A percentile compares a stretch with the other conserved stretches of the same genome.
phyloP scores from a whole-genome alignment of 2,113 vertebrate genomes.

The Butorides virescens region DNA sequence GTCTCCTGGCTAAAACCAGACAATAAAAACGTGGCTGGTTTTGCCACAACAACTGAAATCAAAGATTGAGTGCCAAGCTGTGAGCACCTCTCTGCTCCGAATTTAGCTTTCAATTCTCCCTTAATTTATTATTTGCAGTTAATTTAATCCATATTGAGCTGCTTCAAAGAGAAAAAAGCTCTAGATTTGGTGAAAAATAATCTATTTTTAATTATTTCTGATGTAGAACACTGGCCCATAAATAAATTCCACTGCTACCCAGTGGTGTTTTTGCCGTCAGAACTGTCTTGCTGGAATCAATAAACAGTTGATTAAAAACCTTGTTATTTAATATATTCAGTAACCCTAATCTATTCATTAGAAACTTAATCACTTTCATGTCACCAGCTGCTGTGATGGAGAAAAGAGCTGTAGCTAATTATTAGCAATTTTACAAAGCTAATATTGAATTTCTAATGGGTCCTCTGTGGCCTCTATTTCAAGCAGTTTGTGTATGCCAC shows the following conservation, averaged over 20 bases:
- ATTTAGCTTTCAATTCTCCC: slow-evolving; percentile 35
- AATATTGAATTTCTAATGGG: slow-evolving; percentile 81
- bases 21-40: neutral
- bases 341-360: slow-evolving; percentile 75
- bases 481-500: slow-evolving; percentile 66
- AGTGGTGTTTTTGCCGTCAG: slow-evolving; percentile 43
- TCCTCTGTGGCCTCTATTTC: slow-evolving; percentile 68
- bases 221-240: slow-evolving; percentile 35
- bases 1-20: neutral
- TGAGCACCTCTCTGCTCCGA: neutral
- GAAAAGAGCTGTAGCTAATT: slow-evolving; percentile 79
- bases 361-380: slow-evolving; percentile 79
- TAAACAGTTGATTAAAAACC: slow-evolving; percentile 76
- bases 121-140: slow-evolving; percentile 65
- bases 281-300: slow-evolving; percentile 74
- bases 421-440: slow-evolving; percentile 81
- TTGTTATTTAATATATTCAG: slow-evolving; percentile 76
- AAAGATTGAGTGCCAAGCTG: neutral
- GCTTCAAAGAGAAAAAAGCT: slow-evolving; percentile 35
- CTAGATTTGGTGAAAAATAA: slow-evolving; percentile 71
- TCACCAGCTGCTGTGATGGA: slow-evolving; percentile 73
- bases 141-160: slow-evolving; percentile 60
- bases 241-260: slow-evolving; percentile 41
- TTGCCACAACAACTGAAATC: neutral
- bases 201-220: slow-evolving; percentile 67